These are phyloP conservation scores for Apodemus agrarius DNA, from an alignment of 2,797 vertebrate genomes.

Conservation along the genomic window DNA sequence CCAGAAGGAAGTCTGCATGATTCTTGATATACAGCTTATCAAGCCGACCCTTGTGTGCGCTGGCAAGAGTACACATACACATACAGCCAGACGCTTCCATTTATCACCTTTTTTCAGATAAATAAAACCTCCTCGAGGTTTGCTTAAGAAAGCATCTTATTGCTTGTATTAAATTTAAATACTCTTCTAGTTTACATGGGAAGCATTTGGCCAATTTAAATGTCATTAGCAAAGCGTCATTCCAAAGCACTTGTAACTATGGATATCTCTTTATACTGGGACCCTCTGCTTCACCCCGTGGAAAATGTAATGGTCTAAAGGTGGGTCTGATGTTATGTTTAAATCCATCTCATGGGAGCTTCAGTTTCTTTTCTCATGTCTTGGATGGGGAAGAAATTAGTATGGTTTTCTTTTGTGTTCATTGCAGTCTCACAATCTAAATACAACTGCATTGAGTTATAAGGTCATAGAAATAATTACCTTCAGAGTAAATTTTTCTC, in stretches of 20 bases:
- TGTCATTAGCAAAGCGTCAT: not conserved
- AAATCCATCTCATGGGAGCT: not conserved
- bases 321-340: slow-evolving; percentile 15
- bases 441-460: slow-evolving; percentile 25
- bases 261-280: not conserved
- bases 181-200: not conserved
- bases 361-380: slow-evolving; percentile 44
- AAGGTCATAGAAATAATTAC: slow-evolving; percentile 26
- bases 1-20: not conserved
- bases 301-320: not conserved
- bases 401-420: not conserved
- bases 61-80: not conserved
- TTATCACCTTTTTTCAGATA: not conserved
- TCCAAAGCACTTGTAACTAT: not conserved
- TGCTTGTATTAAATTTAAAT: not conserved
- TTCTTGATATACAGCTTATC: not conserved
- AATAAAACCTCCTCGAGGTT: not conserved
- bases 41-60: not conserved
- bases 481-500: slow-evolving; percentile 41
- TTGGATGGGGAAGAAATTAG: slow-evolving; percentile 1
- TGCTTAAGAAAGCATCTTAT: not conserved
- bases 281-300: not conserved
- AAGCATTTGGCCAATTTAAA: not conserved
- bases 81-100: not conserved
- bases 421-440: not conserved